phyloP scores from a whole-genome alignment of 2,113 vertebrate genomes.

The Proterorhinus semilunaris region DNA sequence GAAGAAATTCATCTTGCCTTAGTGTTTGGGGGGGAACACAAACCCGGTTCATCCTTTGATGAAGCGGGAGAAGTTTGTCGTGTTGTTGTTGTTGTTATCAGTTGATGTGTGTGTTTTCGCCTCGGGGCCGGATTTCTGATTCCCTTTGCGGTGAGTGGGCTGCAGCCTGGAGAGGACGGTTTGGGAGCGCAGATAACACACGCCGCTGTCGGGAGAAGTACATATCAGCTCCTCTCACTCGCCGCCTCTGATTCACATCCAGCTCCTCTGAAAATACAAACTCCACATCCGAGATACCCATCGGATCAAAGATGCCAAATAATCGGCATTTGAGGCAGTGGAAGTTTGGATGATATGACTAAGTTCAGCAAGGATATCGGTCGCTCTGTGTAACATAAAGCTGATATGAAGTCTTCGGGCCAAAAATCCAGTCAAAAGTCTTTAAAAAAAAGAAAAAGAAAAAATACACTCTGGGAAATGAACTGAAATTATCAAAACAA shows the following conservation, averaged over 20 bases:
- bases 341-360: background rate
- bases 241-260: conserved; percentile 15
- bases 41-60: background rate
- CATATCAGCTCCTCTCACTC: conserved; percentile 23
- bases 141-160: conserved; percentile 20
- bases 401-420: too few species aligned
- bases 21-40: background rate
- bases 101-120: conserved; percentile 5
- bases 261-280: conserved; percentile 13
- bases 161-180: conserved; percentile 21
- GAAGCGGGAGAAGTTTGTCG: conserved; percentile 6
- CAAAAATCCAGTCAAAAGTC: too few species aligned
- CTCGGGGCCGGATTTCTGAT: conserved; percentile 35
- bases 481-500: too few species aligned
- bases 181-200: conserved; percentile 31
- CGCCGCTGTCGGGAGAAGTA: conserved; percentile 17
- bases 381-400: background rate
- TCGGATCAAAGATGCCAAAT: conserved; percentile 6
- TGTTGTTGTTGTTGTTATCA: conserved; percentile 26
- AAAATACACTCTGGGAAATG: too few species aligned
- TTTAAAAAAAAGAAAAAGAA: too few species aligned
- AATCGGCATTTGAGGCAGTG: background rate
- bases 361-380: background rate
- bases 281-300: conserved; percentile 2
- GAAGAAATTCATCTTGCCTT: background rate